phyloP scores from a whole-genome alignment of 2,797 vertebrate genomes.

The Tinamus major region DNA sequence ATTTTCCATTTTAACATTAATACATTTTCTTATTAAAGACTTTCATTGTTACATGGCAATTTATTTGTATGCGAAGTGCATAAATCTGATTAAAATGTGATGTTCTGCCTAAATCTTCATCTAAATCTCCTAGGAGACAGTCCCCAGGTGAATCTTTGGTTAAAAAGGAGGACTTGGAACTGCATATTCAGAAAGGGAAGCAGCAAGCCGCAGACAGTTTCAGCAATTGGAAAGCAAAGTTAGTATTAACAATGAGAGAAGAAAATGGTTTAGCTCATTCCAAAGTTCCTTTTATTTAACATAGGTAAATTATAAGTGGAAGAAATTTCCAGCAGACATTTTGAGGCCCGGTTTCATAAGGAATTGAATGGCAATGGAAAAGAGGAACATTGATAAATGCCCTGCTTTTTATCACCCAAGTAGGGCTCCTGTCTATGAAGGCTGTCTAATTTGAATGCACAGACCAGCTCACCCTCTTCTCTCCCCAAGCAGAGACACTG shows the following conservation, averaged over 20 bases:
- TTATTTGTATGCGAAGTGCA: constrained; percentile 59
- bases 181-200: constrained; percentile 64
- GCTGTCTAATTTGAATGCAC: constrained; percentile 76
- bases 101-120: constrained; percentile 51
- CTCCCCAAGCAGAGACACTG: constrained; percentile 55
- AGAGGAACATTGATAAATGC: constrained; percentile 76
- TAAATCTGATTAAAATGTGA: constrained; percentile 70
- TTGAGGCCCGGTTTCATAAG: constrained; percentile 74
- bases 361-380: constrained; percentile 75
- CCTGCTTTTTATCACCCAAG: constrained; percentile 61
- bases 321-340: constrained; percentile 65
- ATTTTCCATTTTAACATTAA: constrained; percentile 63
- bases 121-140: constrained; percentile 65
- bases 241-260: constrained; percentile 61
- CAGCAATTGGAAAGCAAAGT: constrained; percentile 48
- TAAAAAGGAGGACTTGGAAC: constrained; percentile 68
- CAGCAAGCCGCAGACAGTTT: constrained; percentile 53
- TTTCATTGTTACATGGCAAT: constrained; percentile 48
- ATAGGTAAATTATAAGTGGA: constrained; percentile 20
- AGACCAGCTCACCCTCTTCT: constrained; percentile 56
- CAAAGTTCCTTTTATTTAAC: constrained; percentile 61
- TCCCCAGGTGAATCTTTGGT: constrained; percentile 55
- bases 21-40: constrained; percentile 50
- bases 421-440: constrained; percentile 75
- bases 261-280: constrained; percentile 60